Conservation (phyloP, 2,797 vertebrate genomes). For the Gymnocypris eckloni region DNA sequence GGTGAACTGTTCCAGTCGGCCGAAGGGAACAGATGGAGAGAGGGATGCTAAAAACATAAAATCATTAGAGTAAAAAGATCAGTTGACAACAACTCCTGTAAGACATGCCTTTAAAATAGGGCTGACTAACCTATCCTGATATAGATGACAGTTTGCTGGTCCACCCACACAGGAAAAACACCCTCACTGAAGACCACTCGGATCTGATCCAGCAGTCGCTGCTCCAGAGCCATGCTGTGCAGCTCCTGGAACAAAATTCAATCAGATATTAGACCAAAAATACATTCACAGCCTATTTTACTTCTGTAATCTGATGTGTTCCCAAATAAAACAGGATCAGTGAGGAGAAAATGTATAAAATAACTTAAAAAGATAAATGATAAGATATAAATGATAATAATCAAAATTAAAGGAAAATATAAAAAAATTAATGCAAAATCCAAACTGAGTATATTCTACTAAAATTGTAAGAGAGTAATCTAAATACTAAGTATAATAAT, state of each 20-base stretch:
- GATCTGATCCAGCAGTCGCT: constrained; percentile 92
- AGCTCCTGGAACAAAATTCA: constrained; percentile 82
- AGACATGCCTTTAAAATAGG: neutral
- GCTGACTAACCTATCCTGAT: constrained; percentile 86
- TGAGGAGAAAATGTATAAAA: neutral
- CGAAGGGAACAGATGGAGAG: constrained; percentile 82
- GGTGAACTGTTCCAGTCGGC: constrained; percentile 89
- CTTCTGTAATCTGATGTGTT: neutral
- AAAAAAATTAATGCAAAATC: no score
- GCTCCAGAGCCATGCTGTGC: constrained; percentile 87
- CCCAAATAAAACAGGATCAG: neutral
- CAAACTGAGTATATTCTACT: neutral
- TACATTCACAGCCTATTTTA: neutral
- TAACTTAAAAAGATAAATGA: no score
- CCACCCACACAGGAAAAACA: constrained; percentile 94
- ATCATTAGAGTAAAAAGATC: constrained; percentile 11
- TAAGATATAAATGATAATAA: neutral
- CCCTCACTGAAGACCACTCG: constrained; percentile 90
- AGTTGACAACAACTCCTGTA: neutral
- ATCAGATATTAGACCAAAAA: neutral
- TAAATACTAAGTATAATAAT: neutral
- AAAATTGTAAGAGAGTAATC: neutral
- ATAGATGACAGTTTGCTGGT: constrained; percentile 88
- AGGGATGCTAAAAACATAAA: constrained; percentile 79
- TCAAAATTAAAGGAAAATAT: no score